Percentiles rank a stretch among this genome's conserved stretches.
Evolutionary conservation across 2,113 vertebrate genomes (phyloP).

Genomic region (Hirundichthys speculiger): DNA sequence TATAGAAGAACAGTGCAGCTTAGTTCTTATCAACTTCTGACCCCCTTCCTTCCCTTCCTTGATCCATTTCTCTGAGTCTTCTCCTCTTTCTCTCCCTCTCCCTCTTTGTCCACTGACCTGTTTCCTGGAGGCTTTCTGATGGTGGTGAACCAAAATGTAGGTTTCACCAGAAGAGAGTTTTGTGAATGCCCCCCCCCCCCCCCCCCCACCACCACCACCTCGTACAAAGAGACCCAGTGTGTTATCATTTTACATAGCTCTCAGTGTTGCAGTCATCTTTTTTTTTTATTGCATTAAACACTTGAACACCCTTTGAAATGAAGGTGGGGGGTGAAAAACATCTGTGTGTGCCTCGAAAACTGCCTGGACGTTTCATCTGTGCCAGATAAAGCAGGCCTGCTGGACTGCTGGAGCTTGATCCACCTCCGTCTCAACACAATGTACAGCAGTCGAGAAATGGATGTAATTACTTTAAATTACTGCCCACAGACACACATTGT

Average conservation of each 20-base stretch:
- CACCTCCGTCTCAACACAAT: too few relatives aligned
- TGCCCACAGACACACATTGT: too few relatives aligned
- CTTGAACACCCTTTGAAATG: background rate
- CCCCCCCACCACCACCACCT: too few relatives aligned
- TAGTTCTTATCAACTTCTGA: constrained; percentile 70
- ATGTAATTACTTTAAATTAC: too few relatives aligned
- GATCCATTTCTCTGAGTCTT: constrained; percentile 36
- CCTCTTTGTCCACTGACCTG: constrained; percentile 70
- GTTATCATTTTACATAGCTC: background rate
- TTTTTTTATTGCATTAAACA: constrained; percentile 6
- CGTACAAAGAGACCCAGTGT: constrained; percentile 4
- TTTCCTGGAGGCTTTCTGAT: constrained; percentile 69
- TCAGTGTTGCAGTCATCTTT: background rate
- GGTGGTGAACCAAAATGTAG: constrained; percentile 39
- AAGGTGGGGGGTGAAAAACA: background rate
- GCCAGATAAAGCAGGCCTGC: too few relatives aligned
- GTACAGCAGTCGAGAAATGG: too few relatives aligned
- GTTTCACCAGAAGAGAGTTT: constrained; percentile 28
- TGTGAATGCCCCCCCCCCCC: constrained; percentile 41
- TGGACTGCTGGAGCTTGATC: too few relatives aligned
- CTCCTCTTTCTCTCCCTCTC: constrained; percentile 21
- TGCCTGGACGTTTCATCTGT: background rate
- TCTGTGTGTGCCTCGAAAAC: background rate
- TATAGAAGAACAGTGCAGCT: constrained; percentile 62
- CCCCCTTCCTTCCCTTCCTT: constrained; percentile 24